A percentile compares a stretch with the other conserved stretches of the same genome.
phyloP scores from a whole-genome alignment of 2,797 vertebrate genomes.

The Silurus lanzhouensis region DNA sequence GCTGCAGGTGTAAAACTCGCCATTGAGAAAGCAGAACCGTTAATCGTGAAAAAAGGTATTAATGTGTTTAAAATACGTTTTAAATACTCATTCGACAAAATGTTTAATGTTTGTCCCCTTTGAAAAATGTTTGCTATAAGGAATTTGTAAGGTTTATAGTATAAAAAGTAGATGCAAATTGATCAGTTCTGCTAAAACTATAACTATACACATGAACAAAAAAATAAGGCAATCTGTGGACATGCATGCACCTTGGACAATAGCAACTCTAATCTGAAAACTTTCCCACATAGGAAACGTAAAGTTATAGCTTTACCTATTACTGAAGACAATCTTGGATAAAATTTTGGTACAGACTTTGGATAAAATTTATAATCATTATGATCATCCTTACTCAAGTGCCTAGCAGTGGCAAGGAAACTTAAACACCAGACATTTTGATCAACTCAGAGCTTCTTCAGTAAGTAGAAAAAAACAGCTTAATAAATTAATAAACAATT shows the following conservation, averaged over 20 bases:
- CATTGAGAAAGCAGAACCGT: conserved; percentile 12
- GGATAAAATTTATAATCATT: too few relatives aligned
- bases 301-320: neutral
- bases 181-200: neutral
- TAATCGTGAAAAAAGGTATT: conserved; percentile 25
- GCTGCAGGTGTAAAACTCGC: conserved; percentile 9
- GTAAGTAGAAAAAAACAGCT: too few relatives aligned
- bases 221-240: neutral
- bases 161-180: neutral
- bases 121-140: neutral
- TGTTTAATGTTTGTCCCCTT: neutral
- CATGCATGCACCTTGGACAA: neutral
- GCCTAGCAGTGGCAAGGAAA: too few relatives aligned
- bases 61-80: neutral
- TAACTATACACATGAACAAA: neutral
- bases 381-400: too few relatives aligned
- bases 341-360: too few relatives aligned
- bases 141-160: neutral
- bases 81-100: too few relatives aligned
- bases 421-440: too few relatives aligned
- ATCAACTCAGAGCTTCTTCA: too few relatives aligned
- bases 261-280: neutral
- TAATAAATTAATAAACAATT: too few relatives aligned
- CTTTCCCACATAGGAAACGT: neutral
- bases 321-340: neutral